Evolutionary conservation across 2,113 vertebrate species (phyloP).

Genomic region (Cavia porcellus): DNA sequence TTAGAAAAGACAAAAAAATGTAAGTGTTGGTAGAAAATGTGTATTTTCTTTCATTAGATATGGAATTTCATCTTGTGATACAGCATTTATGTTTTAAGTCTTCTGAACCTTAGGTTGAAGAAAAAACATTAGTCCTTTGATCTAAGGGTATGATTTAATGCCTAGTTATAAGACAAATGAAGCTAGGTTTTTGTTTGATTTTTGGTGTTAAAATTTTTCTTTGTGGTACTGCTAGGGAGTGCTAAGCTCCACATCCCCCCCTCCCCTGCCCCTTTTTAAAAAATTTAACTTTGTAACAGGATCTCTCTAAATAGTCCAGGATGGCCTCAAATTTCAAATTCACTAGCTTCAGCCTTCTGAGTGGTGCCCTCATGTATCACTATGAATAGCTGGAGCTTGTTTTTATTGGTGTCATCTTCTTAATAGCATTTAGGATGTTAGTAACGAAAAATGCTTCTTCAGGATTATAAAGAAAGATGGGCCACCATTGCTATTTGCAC

Average conservation of each 20-base stretch:
- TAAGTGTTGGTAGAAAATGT: conserved; percentile 5
- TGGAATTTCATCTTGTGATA: not conserved
- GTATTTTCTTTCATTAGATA: not conserved
- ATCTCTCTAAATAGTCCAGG: not conserved
- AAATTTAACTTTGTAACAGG: not conserved
- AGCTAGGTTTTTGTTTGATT: not conserved
- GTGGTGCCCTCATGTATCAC: not conserved
- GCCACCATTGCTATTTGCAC: not conserved
- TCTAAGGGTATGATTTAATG: not conserved
- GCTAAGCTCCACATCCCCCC: not conserved
- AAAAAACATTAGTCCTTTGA: not conserved
- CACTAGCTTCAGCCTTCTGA: not conserved
- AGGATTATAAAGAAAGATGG: not conserved
- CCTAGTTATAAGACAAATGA: not conserved
- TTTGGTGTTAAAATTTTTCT: not conserved
- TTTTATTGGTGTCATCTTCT: not conserved
- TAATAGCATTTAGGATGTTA: not conserved
- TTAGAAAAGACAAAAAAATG: not conserved
- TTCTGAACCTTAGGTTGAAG: not conserved
- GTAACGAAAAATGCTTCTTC: not conserved
- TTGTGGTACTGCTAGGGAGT: not conserved
- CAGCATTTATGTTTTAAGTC: not conserved
- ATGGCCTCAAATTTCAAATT: not conserved
- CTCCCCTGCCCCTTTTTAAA: too few relatives aligned
- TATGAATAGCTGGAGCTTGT: not conserved